Conservation (phyloP, 2,113 vertebrate genomes). For the Oceanodroma tethys region DNA sequence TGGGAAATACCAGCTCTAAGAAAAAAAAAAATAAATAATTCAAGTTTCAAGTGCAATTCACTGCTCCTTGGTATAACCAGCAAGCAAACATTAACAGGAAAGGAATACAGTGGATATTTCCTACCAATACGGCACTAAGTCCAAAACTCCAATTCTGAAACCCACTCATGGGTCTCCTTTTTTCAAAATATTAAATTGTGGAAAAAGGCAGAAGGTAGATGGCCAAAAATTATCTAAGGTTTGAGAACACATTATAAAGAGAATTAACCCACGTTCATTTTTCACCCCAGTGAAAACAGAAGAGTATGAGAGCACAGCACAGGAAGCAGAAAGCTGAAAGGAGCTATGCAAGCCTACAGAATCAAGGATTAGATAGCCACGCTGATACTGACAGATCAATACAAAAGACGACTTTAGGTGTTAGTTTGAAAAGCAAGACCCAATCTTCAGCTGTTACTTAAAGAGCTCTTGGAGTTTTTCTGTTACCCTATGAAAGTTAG, state of each 20-base stretch:
- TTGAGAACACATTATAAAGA: background rate
- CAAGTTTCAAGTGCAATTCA: background rate
- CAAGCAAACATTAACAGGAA: background rate
- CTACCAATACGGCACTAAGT: background rate
- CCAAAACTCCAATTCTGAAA: background rate
- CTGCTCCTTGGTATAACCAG: background rate
- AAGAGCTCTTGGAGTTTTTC: background rate
- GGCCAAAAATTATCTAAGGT: background rate
- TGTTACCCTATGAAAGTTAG: background rate
- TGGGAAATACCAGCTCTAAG: background rate
- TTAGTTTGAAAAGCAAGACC: background rate
- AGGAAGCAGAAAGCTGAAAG: background rate
- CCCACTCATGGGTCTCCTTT: rapidly evolving
- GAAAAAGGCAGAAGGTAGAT: background rate
- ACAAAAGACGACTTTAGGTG: background rate
- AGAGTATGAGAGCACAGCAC: rapidly evolving
- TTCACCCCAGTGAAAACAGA: background rate
- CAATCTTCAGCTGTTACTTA: background rate
- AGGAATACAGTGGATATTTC: background rate
- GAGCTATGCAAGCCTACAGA: background rate
- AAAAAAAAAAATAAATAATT: too few species aligned
- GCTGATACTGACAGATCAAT: background rate
- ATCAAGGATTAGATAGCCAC: background rate
- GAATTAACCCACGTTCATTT: background rate
- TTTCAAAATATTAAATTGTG: background rate